phyloP scores from a whole-genome alignment of 2,113 vertebrate species.

The Galemys pyrenaicus region DNA sequence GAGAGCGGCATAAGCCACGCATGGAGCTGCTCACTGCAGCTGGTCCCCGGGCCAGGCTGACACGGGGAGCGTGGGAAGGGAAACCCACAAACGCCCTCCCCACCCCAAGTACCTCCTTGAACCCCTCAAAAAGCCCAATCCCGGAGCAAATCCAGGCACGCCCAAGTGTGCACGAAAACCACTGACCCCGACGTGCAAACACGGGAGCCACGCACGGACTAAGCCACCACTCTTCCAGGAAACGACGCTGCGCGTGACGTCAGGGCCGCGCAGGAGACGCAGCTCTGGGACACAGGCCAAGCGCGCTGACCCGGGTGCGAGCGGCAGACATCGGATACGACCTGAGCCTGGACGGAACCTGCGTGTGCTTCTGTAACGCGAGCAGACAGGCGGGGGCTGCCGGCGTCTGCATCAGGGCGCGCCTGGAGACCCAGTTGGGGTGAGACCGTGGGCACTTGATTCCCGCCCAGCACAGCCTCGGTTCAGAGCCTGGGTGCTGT shows the following conservation, averaged over 20 bases:
- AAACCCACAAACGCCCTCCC: not conserved
- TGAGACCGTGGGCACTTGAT: too few species aligned
- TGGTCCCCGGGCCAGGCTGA: not conserved
- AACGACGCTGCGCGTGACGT: not conserved
- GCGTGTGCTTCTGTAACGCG: not conserved
- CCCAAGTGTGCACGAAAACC: not conserved
- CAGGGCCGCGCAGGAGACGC: not conserved
- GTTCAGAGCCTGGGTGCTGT: too few species aligned
- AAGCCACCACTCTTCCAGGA: not conserved
- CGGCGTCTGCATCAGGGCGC: not conserved
- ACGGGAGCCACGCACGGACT: not conserved
- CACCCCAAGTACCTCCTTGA: accelerated
- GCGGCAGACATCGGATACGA: not conserved
- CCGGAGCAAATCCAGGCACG: not conserved
- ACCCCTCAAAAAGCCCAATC: not conserved
- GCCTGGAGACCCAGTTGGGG: too few species aligned
- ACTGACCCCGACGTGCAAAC: not conserved
- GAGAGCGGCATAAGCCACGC: not conserved
- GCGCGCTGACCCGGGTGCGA: not conserved
- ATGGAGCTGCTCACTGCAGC: not conserved
- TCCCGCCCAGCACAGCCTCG: too few species aligned
- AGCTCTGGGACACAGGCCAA: not conserved
- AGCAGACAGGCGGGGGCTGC: not conserved
- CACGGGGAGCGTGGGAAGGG: not conserved
- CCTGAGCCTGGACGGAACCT: constrained; percentile 8